phyloP scores from a whole-genome alignment of 1,140 invertebrate genomes.

The Lordiphosa clarofinis region DNA sequence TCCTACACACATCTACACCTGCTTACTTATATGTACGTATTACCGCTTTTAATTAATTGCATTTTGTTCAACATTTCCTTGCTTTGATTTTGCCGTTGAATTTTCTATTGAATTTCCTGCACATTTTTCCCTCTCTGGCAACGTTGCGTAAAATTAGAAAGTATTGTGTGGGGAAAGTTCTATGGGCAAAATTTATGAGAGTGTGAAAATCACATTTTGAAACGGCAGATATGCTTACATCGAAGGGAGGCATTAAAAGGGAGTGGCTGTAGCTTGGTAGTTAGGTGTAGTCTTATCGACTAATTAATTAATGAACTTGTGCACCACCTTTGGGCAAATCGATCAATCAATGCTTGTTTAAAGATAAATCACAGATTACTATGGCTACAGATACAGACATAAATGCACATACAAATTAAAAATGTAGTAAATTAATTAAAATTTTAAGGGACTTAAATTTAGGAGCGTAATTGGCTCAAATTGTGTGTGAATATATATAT shows the following conservation, averaged over 20 bases:
- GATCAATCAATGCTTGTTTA: constrained; percentile 16
- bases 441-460: too few species aligned
- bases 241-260: too few species aligned
- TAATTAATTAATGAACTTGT: constrained; percentile 41
- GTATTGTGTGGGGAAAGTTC: constrained; percentile 52
- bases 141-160: constrained; percentile 66
- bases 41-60: constrained; percentile 70
- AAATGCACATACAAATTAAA: too few species aligned
- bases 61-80: constrained; percentile 52
- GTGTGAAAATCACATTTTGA: constrained; percentile 44
- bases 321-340: constrained; percentile 14
- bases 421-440: too few species aligned
- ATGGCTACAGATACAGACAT: too few species aligned
- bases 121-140: constrained; percentile 23
- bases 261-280: too few species aligned
- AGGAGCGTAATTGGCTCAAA: too few species aligned
- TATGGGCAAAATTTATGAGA: constrained; percentile 56
- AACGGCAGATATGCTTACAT: constrained; percentile 2
- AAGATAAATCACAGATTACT: background rate
- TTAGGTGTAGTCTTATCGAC: background rate
- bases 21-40: constrained; percentile 6
- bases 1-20: constrained; percentile 2
- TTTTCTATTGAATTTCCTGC: constrained; percentile 38
- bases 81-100: constrained; percentile 20
- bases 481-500: too few species aligned